These are phyloP conservation scores for Pogonocherus hispidulus DNA, from an alignment of 2,888 invertebrate genomes.

Conservation along the genomic window DNA sequence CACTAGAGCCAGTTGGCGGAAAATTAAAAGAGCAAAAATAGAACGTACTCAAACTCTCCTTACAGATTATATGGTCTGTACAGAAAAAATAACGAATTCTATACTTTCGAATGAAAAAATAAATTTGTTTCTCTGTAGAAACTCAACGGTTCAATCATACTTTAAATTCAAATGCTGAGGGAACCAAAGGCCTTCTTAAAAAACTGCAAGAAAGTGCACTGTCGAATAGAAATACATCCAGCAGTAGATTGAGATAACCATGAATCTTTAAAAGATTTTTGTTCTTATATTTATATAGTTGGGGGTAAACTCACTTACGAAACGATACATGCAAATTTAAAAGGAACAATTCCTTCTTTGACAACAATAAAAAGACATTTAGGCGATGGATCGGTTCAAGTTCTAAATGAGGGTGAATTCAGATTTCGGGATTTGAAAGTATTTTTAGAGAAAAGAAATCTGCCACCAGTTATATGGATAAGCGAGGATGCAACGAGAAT, in stretches of 20 bases:
- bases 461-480: slow-evolving; percentile 43
- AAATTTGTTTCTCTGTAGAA: background rate
- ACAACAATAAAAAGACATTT: slow-evolving; percentile 40
- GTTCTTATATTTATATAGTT: slow-evolving; percentile 39
- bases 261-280: slow-evolving; percentile 1
- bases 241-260: background rate
- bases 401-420: slow-evolving; percentile 46
- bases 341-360: slow-evolving; percentile 34
- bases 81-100: background rate
- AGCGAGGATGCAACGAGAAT: slow-evolving; percentile 53
- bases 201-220: background rate
- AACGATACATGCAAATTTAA: slow-evolving; percentile 46
- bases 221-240: background rate
- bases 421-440: slow-evolving; percentile 43
- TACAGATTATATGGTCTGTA: background rate
- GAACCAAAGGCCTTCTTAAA: background rate
- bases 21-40: background rate
- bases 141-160: background rate
- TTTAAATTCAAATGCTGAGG: background rate
- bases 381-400: slow-evolving; percentile 21
- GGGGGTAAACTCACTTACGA: slow-evolving; percentile 46
- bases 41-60: background rate
- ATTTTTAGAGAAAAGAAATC: slow-evolving; percentile 40
- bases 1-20: background rate
- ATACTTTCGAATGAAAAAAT: background rate